phyloP scores from a whole-genome alignment of 2,797 vertebrate genomes.

The Peromyscus aztecus region DNA sequence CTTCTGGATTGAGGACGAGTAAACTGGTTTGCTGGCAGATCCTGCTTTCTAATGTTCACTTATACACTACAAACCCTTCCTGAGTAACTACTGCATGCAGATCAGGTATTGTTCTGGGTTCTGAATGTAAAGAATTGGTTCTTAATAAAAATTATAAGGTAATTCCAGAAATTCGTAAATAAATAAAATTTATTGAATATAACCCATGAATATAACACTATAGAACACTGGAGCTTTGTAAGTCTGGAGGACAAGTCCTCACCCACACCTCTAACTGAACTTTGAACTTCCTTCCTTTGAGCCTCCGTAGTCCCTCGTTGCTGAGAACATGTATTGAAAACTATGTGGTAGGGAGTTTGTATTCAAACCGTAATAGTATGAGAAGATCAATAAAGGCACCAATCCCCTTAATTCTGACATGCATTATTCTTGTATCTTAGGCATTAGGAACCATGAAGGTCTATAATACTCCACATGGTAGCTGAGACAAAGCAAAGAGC shows the following conservation, averaged over 20 bases:
- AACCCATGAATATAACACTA: neutral
- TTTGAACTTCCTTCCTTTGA: neutral
- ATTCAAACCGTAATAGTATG: neutral
- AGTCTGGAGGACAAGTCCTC: neutral
- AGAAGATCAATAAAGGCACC: neutral
- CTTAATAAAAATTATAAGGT: neutral
- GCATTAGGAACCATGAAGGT: neutral
- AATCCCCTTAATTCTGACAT: neutral
- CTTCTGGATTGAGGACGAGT: neutral
- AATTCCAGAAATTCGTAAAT: neutral
- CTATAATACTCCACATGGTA: neutral
- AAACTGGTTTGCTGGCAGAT: neutral
- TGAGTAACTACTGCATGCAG: rapidly evolving
- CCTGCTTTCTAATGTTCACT: neutral
- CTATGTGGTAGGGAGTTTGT: neutral
- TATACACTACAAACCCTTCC: neutral
- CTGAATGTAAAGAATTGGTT: neutral
- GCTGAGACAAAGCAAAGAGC: neutral
- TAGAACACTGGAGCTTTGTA: neutral
- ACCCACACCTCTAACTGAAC: neutral
- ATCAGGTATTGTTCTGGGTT: neutral
- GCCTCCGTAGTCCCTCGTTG: neutral
- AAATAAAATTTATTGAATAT: neutral
- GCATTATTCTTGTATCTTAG: neutral
- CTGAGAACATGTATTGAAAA: neutral